phyloP scores from a whole-genome alignment of 2,797 vertebrate genomes.

The Siniperca obscura region DNA sequence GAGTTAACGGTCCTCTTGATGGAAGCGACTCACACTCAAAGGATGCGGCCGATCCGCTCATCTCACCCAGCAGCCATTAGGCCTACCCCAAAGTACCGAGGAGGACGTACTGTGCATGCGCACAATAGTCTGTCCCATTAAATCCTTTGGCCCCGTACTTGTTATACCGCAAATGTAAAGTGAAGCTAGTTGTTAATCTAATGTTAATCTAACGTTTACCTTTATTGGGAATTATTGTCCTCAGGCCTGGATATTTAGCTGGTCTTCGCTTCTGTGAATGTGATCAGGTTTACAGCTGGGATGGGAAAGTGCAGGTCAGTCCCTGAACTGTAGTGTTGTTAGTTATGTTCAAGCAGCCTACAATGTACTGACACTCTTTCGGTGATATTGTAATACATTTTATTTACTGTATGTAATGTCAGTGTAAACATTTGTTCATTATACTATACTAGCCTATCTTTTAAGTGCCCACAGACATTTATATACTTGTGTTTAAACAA shows the following conservation, averaged over 20 bases:
- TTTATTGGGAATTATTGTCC: background rate
- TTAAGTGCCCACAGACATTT: background rate
- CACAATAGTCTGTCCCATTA: conserved; percentile 29
- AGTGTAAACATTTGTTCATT: background rate
- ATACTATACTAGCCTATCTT: background rate
- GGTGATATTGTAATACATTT: background rate
- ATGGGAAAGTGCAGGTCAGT: background rate
- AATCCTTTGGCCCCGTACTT: background rate
- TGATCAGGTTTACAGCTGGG: background rate
- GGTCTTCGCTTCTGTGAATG: background rate
- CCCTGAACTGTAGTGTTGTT: too few species aligned
- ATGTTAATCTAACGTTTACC: too few species aligned
- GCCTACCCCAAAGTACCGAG: conserved; percentile 24
- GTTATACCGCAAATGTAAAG: background rate
- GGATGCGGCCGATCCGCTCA: conserved; percentile 76
- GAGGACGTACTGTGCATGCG: conserved; percentile 74
- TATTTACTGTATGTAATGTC: background rate
- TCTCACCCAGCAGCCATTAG: conserved; percentile 84
- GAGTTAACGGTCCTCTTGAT: conserved; percentile 76
- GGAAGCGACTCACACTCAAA: conserved; percentile 70
- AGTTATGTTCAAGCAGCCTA: too few species aligned
- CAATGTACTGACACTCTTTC: too few species aligned
- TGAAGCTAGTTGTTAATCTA: background rate
- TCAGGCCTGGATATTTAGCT: background rate
- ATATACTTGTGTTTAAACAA: background rate